Conservation (phyloP, 2,797 vertebrate genomes). For the Karalla daura region DNA sequence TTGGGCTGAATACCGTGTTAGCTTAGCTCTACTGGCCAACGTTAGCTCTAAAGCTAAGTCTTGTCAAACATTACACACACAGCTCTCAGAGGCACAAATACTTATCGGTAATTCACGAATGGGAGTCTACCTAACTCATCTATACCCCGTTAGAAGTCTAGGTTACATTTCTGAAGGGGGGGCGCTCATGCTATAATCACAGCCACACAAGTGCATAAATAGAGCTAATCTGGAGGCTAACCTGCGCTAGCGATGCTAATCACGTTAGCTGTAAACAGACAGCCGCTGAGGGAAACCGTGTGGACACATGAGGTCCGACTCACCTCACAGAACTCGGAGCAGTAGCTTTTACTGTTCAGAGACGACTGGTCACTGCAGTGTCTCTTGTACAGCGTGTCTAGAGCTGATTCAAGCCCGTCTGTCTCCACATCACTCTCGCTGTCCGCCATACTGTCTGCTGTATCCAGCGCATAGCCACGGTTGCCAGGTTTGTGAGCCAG, state of each 20-base stretch:
- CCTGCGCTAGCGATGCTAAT: constrained; percentile 54
- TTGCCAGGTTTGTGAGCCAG: constrained; percentile 65
- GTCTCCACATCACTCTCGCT: constrained; percentile 96
- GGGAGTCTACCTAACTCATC: accelerated
- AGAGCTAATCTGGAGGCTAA: constrained; percentile 57
- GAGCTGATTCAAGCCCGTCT: constrained; percentile 91
- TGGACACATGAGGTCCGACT: constrained; percentile 49
- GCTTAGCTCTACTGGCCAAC: constrained; percentile 42
- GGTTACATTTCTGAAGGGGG: not conserved
- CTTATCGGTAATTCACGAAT: accelerated
- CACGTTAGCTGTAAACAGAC: constrained; percentile 55
- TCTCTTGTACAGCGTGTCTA: constrained; percentile 85
- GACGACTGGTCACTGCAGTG: constrained; percentile 73
- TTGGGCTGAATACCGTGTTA: constrained; percentile 6
- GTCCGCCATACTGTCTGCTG: constrained; percentile 97
- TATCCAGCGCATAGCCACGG: constrained; percentile 91
- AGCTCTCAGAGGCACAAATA: not conserved
- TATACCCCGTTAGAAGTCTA: too few species aligned
- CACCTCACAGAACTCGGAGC: constrained; percentile 94
- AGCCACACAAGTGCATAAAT: constrained; percentile 26
- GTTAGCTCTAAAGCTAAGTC: constrained; percentile 25
- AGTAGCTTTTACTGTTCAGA: constrained; percentile 89
- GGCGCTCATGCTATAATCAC: not conserved
- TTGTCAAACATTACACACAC: not conserved
- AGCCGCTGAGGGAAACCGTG: too few species aligned